A percentile compares a stretch with the other conserved stretches of the same genome.
Evolutionary conservation across 2,888 invertebrate genomes (phyloP).

Genomic region (Oxyscelio sp.): DNA sequence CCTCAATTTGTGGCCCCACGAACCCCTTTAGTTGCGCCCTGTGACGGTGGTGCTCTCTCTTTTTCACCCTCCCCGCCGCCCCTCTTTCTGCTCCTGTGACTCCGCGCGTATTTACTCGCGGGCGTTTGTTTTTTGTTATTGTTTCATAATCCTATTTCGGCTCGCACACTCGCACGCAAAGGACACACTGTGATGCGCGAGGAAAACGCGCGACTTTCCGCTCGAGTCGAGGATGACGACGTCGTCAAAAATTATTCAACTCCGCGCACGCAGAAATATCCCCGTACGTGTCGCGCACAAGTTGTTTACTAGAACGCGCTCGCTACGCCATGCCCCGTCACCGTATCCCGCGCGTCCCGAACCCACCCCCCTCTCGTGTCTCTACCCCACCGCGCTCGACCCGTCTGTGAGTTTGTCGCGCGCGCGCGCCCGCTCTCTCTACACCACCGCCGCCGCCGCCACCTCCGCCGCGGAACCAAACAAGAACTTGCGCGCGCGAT

Average conservation of each 20-base stretch:
- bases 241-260: conserved; percentile 58
- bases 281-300: too few relatives aligned
- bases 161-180: conserved; percentile 29
- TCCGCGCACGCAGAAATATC: conserved; percentile 76
- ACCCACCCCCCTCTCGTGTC: too few relatives aligned
- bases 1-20: too few relatives aligned
- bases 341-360: too few relatives aligned
- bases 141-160: not conserved
- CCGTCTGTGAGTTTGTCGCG: not conserved
- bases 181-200: conserved; percentile 43
- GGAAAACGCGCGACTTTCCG: conserved; percentile 57
- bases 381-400: too few relatives aligned
- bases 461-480: conserved; percentile 82
- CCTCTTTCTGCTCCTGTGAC: not conserved
- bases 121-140: not conserved
- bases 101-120: not conserved
- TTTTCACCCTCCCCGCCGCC: not conserved
- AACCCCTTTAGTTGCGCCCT: too few relatives aligned
- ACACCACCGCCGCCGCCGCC: conserved; percentile 38
- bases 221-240: not conserved
- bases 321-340: too few relatives aligned
- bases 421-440: conserved; percentile 37
- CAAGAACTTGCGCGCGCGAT: conserved; percentile 85
- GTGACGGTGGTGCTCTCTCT: too few relatives aligned
- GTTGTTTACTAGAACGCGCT: too few relatives aligned